phyloP scores from a whole-genome alignment of 2,888 invertebrate genomes.

The Napeogenes sylphis region DNA sequence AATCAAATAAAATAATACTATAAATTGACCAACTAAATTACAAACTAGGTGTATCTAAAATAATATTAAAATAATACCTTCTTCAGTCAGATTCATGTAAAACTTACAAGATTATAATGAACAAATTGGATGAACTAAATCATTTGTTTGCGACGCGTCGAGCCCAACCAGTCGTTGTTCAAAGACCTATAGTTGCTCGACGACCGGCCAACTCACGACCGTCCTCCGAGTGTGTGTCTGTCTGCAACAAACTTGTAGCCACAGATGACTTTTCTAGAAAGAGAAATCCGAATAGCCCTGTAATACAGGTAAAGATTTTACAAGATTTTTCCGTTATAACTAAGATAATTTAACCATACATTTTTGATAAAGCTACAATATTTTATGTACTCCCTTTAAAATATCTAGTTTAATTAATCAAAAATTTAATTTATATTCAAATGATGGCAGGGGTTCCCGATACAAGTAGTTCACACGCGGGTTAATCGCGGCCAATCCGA shows the following conservation, averaged over 20 bases:
- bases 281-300: slow-evolving; percentile 16
- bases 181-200: slow-evolving; percentile 14
- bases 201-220: slow-evolving; percentile 14
- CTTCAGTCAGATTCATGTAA: slow-evolving; percentile 55
- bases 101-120: slow-evolving; percentile 69
- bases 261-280: slow-evolving; percentile 40
- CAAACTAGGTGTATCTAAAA: too few species aligned
- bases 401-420: too few species aligned
- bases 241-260: slow-evolving; percentile 55
- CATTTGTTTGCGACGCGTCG: slow-evolving; percentile 43
- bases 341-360: too few species aligned
- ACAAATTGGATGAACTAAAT: slow-evolving; percentile 61
- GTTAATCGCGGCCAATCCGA: too few species aligned
- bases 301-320: slow-evolving; percentile 17
- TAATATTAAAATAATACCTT: neutral
- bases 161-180: slow-evolving; percentile 15
- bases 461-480: too few species aligned
- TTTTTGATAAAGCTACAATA: too few species aligned
- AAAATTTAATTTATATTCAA: too few species aligned
- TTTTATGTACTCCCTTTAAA: too few species aligned
- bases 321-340: too few species aligned
- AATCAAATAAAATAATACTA: too few species aligned
- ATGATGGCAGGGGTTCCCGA: neutral
- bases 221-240: slow-evolving; percentile 42
- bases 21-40: neutral